phyloP scores from a whole-genome alignment of 2,113 vertebrate genomes.

The Chlorodrepanis virens region DNA sequence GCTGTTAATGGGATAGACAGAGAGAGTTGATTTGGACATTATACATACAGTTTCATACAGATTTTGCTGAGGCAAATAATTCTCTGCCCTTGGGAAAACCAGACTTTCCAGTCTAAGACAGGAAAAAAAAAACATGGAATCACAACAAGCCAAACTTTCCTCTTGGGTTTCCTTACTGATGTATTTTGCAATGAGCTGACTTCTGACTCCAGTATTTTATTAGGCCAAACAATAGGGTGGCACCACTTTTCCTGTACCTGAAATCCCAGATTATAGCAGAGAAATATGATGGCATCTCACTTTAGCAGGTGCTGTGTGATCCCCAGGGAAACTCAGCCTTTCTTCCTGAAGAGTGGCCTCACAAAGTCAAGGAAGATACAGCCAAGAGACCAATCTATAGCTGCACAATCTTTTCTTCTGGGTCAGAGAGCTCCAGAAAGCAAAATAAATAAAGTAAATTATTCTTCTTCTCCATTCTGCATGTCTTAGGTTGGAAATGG shows the following conservation, averaged over 20 bases:
- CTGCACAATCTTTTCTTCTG: neutral
- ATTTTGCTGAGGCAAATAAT: neutral
- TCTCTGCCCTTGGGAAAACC: neutral
- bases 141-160: neutral
- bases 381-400: neutral
- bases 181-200: neutral
- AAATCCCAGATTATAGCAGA: neutral
- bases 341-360: neutral
- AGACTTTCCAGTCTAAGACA: neutral
- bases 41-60: neutral
- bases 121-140: neutral
- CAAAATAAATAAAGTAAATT: neutral
- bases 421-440: neutral
- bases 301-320: neutral
- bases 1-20: neutral
- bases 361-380: neutral
- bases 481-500: neutral
- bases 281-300: neutral
- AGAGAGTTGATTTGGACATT: neutral
- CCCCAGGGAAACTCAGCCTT: neutral
- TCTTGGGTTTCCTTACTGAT: neutral
- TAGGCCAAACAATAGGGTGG: neutral
- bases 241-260: neutral
- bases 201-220: neutral
- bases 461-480: neutral